These are phyloP conservation scores for Eutrigla gurnardus DNA, from an alignment of 2,797 vertebrate genomes.

Conservation along the genomic window DNA sequence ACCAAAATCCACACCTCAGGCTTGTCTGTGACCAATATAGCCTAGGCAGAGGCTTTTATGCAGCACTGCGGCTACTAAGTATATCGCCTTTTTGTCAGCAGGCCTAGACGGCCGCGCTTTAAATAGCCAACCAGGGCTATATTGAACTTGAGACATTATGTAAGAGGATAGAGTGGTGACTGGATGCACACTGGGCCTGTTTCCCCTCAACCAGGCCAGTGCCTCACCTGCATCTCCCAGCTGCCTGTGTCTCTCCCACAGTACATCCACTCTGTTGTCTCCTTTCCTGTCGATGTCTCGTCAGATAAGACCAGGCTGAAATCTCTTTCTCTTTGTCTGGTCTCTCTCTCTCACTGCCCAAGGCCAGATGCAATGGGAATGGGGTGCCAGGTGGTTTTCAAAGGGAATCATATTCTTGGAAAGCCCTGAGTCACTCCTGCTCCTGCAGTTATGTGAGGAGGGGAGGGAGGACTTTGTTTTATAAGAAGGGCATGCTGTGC, in stretches of 20 bases:
- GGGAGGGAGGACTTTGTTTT: slow-evolving; percentile 25
- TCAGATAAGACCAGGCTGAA: slow-evolving; percentile 51
- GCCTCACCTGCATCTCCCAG: slow-evolving; percentile 65
- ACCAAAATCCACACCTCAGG: slow-evolving; percentile 79
- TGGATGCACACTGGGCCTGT: slow-evolving; percentile 72
- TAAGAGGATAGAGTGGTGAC: slow-evolving; percentile 82
- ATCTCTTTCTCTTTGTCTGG: slow-evolving; percentile 40
- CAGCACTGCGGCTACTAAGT: slow-evolving; percentile 76
- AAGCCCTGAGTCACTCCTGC: slow-evolving; percentile 76
- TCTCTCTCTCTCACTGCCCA: slow-evolving; percentile 32
- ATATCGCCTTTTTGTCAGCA: slow-evolving; percentile 86
- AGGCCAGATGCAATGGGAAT: slow-evolving; percentile 65
- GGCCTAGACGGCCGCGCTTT: slow-evolving; percentile 76
- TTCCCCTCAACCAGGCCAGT: slow-evolving; percentile 53
- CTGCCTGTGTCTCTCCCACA: slow-evolving; percentile 58
- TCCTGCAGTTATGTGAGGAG: slow-evolving; percentile 64
- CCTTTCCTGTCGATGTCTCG: slow-evolving; percentile 27
- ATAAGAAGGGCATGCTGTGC: slow-evolving; percentile 8
- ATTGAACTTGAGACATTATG: slow-evolving; percentile 86
- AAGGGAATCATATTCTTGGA: slow-evolving; percentile 81
- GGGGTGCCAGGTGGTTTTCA: slow-evolving; percentile 70
- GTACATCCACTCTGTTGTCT: slow-evolving; percentile 27
- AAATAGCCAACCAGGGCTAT: slow-evolving; percentile 82
- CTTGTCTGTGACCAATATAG: slow-evolving; percentile 83
- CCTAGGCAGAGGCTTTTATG: slow-evolving; percentile 81